These are phyloP conservation scores for Zaprionus lineosus DNA, from an alignment of 2,888 invertebrate species.

Conservation along the genomic window DNA sequence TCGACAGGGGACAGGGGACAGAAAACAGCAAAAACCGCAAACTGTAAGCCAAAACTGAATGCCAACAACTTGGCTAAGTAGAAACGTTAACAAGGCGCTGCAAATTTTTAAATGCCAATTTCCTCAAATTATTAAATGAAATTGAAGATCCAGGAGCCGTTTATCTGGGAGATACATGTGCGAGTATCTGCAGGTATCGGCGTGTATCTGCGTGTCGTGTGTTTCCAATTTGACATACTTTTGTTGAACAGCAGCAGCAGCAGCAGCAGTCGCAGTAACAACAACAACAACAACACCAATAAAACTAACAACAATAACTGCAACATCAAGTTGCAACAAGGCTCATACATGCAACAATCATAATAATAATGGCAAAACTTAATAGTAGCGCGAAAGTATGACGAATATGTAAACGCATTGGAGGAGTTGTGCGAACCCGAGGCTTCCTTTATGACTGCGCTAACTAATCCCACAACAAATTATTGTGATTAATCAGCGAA, in stretches of 20 bases:
- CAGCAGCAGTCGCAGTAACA: constrained; percentile 19
- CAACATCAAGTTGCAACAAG: constrained; percentile 6
- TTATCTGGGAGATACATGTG: constrained; percentile 46
- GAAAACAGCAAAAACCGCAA: not conserved
- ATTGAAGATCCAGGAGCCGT: constrained; percentile 69
- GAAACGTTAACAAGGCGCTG: constrained; percentile 68
- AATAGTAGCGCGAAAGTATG: constrained; percentile 76
- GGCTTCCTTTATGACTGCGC: constrained; percentile 51
- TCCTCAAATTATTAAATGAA: constrained; percentile 79
- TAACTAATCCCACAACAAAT: constrained; percentile 77
- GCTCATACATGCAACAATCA: constrained; percentile 60
- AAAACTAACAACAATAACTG: constrained; percentile 10
- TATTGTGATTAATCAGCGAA: constrained; percentile 77
- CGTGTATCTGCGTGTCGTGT: constrained; percentile 63
- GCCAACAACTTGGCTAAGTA: constrained; percentile 8
- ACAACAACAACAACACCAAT: constrained; percentile 10
- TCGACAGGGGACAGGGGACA: not conserved
- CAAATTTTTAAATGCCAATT: constrained; percentile 77
- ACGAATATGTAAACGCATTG: constrained; percentile 74
- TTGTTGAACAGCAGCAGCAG: constrained; percentile 48
- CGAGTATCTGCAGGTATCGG: constrained; percentile 28
- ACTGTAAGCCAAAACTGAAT: not conserved
- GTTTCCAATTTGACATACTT: constrained; percentile 72
- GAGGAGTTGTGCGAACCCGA: not conserved
- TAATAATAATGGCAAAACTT: constrained; percentile 73